Conservation (phyloP, 2,888 invertebrate species). For the Nomada flava region DNA sequence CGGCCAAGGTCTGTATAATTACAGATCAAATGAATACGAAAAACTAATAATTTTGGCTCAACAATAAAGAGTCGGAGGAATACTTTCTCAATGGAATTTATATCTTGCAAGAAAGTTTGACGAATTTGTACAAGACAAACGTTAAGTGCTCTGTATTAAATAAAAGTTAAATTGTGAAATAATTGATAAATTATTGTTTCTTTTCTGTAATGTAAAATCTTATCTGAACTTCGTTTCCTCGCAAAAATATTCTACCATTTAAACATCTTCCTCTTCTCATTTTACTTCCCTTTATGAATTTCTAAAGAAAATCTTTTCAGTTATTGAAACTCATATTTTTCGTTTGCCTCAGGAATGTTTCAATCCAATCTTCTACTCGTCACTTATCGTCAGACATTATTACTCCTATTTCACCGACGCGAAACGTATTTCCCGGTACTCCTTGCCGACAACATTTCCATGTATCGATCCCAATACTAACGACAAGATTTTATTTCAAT, state of each 20-base stretch:
- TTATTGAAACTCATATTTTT: not conserved
- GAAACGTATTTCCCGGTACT: not conserved
- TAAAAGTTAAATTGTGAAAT: too few species aligned
- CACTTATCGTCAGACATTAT: not conserved
- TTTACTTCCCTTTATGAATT: not conserved
- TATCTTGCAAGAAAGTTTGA: too few species aligned
- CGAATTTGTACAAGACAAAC: too few species aligned
- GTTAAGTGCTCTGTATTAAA: too few species aligned
- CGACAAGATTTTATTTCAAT: not conserved
- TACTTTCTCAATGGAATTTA: too few species aligned
- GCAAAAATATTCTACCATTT: not conserved
- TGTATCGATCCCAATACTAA: not conserved
- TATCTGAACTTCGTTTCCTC: not conserved
- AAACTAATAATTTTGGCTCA: too few species aligned
- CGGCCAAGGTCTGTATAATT: conserved; percentile 11
- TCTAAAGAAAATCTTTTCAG: not conserved
- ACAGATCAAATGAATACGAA: not conserved
- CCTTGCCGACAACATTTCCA: not conserved
- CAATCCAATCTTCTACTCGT: not conserved
- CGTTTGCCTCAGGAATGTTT: not conserved
- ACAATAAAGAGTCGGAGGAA: too few species aligned
- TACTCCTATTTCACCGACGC: not conserved
- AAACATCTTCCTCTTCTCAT: not conserved
- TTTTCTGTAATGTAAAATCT: too few species aligned
- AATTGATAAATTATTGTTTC: too few species aligned